Percentiles rank a stretch among this genome's conserved stretches.
Conservation (phyloP, 1,140 invertebrate genomes). For the Drosophila bipectinata region DNA sequence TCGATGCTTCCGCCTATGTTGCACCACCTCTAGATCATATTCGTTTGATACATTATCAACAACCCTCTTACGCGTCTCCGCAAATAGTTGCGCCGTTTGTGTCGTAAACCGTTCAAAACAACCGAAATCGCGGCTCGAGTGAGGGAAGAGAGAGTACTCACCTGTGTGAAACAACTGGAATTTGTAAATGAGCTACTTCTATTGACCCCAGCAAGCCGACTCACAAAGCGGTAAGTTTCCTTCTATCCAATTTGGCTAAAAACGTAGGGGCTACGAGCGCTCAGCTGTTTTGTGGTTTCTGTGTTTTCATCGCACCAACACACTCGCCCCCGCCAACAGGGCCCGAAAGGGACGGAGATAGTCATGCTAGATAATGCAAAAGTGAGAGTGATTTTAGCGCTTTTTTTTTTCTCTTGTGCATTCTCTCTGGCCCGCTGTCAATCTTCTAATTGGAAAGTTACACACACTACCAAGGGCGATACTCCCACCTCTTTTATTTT, state of each 20-base stretch:
- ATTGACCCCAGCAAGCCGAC: neutral
- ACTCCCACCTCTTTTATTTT: slow-evolving; percentile 2
- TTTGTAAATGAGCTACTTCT: neutral
- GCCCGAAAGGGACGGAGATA: slow-evolving; percentile 19
- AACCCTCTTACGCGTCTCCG: neutral
- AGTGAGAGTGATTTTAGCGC: slow-evolving; percentile 65
- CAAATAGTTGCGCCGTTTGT: neutral
- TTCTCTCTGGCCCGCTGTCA: slow-evolving; percentile 75
- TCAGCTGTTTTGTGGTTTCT: slow-evolving; percentile 33
- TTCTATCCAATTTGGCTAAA: neutral
- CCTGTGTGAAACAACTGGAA: neutral
- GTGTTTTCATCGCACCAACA: slow-evolving; percentile 6
- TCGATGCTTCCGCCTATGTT: no score
- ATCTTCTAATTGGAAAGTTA: slow-evolving; percentile 14
- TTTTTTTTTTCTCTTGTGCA: slow-evolving; percentile 76
- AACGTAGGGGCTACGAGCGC: neutral
- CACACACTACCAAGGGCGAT: no score
- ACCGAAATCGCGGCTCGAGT: neutral
- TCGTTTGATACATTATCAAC: no score
- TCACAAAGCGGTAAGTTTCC: neutral
- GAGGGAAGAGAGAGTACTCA: neutral
- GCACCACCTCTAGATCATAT: no score
- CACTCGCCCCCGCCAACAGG: neutral
- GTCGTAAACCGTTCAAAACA: neutral
- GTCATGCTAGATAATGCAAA: slow-evolving; percentile 49